These are phyloP conservation scores for Eupithecia dodoneata DNA, from an alignment of 2,888 invertebrate species.

Conservation along the genomic window DNA sequence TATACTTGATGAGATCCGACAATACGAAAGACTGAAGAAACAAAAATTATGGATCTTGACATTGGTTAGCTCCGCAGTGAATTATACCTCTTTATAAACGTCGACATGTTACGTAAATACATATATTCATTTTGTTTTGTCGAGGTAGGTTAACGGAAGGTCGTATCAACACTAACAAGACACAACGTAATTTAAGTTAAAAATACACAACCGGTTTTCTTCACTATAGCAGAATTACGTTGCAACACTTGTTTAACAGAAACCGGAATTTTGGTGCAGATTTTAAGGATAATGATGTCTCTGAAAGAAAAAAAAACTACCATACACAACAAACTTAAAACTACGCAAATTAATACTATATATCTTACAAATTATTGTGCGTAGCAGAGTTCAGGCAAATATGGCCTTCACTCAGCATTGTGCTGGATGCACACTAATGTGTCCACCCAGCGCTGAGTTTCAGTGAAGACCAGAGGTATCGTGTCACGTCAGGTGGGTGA, in stretches of 20 bases:
- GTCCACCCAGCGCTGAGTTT: too few species aligned
- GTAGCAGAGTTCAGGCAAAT: too few species aligned
- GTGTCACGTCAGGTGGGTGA: too few species aligned
- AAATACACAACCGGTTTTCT: constrained; percentile 14
- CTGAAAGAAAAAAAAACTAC: too few species aligned
- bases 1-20: background rate
- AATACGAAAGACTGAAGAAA: background rate
- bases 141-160: constrained; percentile 24
- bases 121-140: constrained; percentile 16
- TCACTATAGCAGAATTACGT: background rate
- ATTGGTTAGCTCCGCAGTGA: background rate
- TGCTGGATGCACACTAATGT: too few species aligned
- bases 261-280: background rate
- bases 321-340: too few species aligned
- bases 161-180: constrained; percentile 13
- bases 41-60: background rate
- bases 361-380: too few species aligned
- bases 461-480: too few species aligned
- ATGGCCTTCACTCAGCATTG: too few species aligned
- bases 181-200: constrained; percentile 19
- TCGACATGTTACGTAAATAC: constrained; percentile 10
- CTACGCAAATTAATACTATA: too few species aligned
- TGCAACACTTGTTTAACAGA: background rate
- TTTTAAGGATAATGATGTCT: background rate
- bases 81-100: background rate